These are phyloP conservation scores for Anadara kagoshimensis DNA, from an alignment of 1,140 invertebrate species.

Conservation along the genomic window DNA sequence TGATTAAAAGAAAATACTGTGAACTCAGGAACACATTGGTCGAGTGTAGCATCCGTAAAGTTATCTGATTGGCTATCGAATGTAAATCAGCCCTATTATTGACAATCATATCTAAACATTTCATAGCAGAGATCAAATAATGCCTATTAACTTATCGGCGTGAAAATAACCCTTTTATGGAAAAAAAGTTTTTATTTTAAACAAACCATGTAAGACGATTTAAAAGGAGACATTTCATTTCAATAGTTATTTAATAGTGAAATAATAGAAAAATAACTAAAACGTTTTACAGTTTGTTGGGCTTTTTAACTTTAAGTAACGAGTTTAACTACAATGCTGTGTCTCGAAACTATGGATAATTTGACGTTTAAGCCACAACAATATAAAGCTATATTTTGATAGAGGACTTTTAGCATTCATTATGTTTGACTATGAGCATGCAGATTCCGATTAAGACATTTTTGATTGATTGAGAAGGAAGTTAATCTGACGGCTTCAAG, in stretches of 20 bases:
- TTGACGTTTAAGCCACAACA: too few relatives aligned
- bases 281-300: too few relatives aligned
- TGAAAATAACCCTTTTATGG: neutral
- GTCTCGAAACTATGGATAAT: too few relatives aligned
- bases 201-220: neutral
- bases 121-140: neutral
- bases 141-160: neutral
- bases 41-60: conserved; percentile 20
- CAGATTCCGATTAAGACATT: too few relatives aligned
- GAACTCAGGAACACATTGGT: conserved; percentile 36
- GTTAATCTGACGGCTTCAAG: too few relatives aligned
- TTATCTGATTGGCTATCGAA: conserved; percentile 32
- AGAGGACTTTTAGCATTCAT: too few relatives aligned
- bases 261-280: neutral
- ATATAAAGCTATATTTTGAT: too few relatives aligned
- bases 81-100: conserved; percentile 20
- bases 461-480: too few relatives aligned
- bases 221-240: neutral
- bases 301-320: too few relatives aligned
- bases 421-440: too few relatives aligned
- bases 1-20: conserved; percentile 18
- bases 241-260: neutral
- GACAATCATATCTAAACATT: neutral
- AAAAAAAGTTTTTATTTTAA: neutral
- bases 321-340: too few relatives aligned